Base-by-base conservation (phyloP, 2,888 invertebrate species). In the Andrena marginata region DNA sequence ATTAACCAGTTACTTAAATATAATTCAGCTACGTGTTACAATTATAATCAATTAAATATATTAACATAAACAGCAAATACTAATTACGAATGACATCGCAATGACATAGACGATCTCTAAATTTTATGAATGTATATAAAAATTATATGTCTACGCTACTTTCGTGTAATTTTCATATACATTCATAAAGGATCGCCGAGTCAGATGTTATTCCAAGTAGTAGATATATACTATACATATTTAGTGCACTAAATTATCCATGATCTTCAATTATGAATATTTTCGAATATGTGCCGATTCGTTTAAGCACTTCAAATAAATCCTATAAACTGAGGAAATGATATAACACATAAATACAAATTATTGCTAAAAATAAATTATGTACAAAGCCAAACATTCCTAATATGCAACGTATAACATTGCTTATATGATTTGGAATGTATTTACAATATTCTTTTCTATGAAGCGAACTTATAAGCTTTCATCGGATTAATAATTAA, bases 401-500 rank as follows among this genome's bases (percentile, higher is more conserved):
- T 77, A 70, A 60, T 69, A 67, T 20, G 48, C 72, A 54, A 65
- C 31, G 48, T 73, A 65, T 67, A 77, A 69, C 29, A 72, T 56
- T 77, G 65, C 33, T 71, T 71, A 68, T 69, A 56, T 65, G 31
- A 78, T 72, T 73, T 85, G 85, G 85, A 85, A 85, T 85, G 85
- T 82, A 82, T 79, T 67, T 85, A 77, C 67, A 82, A 2, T 60
- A 35, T 82, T 26, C 63, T 35, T 72, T 10, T 63, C 63, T 49
- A 35, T 29, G 35, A 71, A 73, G 62, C 72, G 31, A 42, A 49
- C 35, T 72, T 42, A 23, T 42, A 54, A 69, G 7, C 56, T 71
- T 71, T 68, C 26, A 54, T 62, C 6, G 5, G 20, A 51, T 70
- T 49, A 31, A 48, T 35, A 16, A 73, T 67, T 49, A 35, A 67